Evolutionary conservation across 2,113 vertebrate genomes (phyloP).

Genomic region (Sylvilagus bachmani): DNA sequence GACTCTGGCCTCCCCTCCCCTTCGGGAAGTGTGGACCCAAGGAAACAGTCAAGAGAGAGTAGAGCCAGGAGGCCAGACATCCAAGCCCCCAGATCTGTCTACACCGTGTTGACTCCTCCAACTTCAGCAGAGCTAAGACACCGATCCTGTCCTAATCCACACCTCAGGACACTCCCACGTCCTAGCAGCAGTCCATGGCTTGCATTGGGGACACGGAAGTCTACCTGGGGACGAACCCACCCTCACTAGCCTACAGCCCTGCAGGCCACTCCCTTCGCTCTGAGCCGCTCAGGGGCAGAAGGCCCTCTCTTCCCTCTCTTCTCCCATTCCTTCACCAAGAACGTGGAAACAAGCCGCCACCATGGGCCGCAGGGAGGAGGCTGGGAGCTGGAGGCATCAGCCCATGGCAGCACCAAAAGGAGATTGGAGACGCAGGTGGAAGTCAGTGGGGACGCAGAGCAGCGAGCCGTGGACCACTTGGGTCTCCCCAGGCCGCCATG

Average conservation of each 20-base stretch:
- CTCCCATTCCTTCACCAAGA: background rate
- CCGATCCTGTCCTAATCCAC: background rate
- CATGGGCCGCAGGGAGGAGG: background rate
- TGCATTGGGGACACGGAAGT: background rate
- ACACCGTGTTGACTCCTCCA: background rate
- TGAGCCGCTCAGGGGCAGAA: background rate
- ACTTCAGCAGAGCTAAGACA: background rate
- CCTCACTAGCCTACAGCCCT: background rate
- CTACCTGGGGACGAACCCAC: background rate
- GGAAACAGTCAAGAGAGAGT: background rate
- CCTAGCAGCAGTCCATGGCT: background rate
- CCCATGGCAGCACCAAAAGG: accelerated
- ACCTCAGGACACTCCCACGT: background rate
- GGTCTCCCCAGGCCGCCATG: accelerated
- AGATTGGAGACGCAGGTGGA: background rate
- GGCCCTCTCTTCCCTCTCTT: background rate
- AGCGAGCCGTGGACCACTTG: accelerated
- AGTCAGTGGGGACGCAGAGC: background rate
- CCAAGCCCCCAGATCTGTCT: background rate
- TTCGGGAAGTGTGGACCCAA: background rate
- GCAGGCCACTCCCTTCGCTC: background rate
- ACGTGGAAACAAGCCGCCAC: background rate
- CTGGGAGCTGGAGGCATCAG: background rate
- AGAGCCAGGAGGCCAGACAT: background rate
- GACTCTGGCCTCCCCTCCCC: background rate